These are phyloP conservation scores for Lordiphosa clarofinis DNA, from an alignment of 1,140 invertebrate genomes.

Conservation along the genomic window DNA sequence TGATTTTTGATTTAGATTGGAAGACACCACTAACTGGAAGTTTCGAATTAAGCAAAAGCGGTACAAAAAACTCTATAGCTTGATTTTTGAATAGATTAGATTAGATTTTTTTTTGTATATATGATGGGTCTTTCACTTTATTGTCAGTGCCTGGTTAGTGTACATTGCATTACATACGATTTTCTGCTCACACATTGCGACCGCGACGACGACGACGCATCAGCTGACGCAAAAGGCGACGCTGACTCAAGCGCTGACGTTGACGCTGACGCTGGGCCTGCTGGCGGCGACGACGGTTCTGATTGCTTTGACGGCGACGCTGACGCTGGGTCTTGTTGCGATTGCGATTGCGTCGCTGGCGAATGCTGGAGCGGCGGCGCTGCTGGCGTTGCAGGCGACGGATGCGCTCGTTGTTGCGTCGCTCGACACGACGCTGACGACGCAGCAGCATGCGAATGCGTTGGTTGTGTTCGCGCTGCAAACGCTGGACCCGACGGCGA, in stretches of 20 bases:
- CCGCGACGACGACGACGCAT: slow-evolving; percentile 38
- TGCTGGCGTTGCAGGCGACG: slow-evolving; percentile 27
- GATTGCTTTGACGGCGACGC: slow-evolving; percentile 41
- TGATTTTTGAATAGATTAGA: too few relatives aligned
- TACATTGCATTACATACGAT: neutral
- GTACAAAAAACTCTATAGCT: too few relatives aligned
- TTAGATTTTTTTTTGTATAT: too few relatives aligned
- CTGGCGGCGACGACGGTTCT: slow-evolving; percentile 29
- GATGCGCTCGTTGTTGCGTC: slow-evolving; percentile 29
- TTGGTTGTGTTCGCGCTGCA: slow-evolving; percentile 57
- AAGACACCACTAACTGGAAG: too few relatives aligned
- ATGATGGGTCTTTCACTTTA: too few relatives aligned
- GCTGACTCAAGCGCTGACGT: slow-evolving; percentile 18
- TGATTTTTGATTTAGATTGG: too few relatives aligned
- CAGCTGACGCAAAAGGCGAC: slow-evolving; percentile 8
- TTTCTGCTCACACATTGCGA: slow-evolving; percentile 9
- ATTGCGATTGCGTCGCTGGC: slow-evolving; percentile 35
- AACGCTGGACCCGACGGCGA: slow-evolving; percentile 52
- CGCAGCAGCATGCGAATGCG: slow-evolving; percentile 39
- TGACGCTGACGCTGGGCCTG: slow-evolving; percentile 38
- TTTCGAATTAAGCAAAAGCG: too few relatives aligned
- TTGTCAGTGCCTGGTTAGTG: neutral
- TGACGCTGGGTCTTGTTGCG: slow-evolving; percentile 18
- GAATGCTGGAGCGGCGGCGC: slow-evolving; percentile 15
- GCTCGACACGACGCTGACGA: slow-evolving; percentile 36